These are phyloP conservation scores for Crioceris asparagi DNA, from an alignment of 2,888 invertebrate species.

Conservation along the genomic window DNA sequence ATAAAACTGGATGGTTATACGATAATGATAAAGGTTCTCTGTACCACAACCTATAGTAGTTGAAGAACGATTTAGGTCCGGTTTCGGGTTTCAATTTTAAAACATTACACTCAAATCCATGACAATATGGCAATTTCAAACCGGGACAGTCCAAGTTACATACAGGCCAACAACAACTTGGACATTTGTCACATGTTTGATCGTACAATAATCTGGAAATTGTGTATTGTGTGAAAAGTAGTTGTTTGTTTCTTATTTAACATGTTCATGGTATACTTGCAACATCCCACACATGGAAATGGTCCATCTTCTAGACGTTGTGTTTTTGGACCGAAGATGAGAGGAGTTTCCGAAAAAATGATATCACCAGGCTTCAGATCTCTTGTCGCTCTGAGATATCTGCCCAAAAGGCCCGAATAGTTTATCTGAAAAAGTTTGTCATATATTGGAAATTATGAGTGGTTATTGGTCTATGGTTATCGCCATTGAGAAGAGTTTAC, in stretches of 20 bases:
- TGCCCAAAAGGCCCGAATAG: constrained; percentile 48
- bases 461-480: background rate
- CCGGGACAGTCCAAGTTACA: constrained; percentile 54
- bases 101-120: constrained; percentile 54
- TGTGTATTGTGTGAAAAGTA: constrained; percentile 17
- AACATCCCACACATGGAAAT: constrained; percentile 67
- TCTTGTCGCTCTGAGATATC: constrained; percentile 56
- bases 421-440: constrained; percentile 37
- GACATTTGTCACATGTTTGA: constrained; percentile 38
- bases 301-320: constrained; percentile 45
- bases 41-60: constrained; percentile 41
- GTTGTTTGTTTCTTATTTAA: too few relatives aligned
- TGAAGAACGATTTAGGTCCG: constrained; percentile 34
- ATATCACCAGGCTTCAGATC: constrained; percentile 58
- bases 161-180: constrained; percentile 64
- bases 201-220: constrained; percentile 13
- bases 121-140: constrained; percentile 43
- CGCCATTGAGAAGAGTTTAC: constrained; percentile 2
- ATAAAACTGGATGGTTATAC: constrained; percentile 18
- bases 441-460: background rate
- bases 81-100: constrained; percentile 42
- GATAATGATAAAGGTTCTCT: background rate
- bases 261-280: too few relatives aligned
- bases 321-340: constrained; percentile 65
- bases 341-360: constrained; percentile 59